Percentiles rank a stretch among this genome's conserved stretches.
These are phyloP conservation scores for Eudiplozoon nipponicum DNA, from an alignment of 2,888 invertebrate genomes.

Conservation along the genomic window DNA sequence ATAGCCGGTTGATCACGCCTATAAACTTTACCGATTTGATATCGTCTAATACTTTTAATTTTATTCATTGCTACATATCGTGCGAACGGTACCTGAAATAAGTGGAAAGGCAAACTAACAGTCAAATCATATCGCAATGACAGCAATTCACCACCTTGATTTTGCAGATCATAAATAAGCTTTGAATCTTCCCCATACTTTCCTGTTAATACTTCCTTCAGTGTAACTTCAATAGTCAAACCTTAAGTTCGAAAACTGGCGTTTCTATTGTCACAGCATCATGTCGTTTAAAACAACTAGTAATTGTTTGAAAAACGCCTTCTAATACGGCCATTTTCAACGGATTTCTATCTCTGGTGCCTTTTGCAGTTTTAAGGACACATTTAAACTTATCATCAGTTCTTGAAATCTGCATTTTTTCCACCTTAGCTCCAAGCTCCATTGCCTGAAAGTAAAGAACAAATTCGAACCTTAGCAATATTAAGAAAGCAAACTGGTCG, in stretches of 20 bases:
- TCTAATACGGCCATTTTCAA: slow-evolving; percentile 70
- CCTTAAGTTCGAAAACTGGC: slow-evolving; percentile 79
- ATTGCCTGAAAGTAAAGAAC: too few relatives aligned
- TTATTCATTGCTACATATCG: slow-evolving; percentile 89
- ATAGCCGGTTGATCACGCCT: slow-evolving; percentile 83
- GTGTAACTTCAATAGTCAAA: slow-evolving; percentile 23
- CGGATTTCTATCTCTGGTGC: slow-evolving; percentile 69
- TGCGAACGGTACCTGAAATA: slow-evolving; percentile 47
- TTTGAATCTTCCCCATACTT: slow-evolving; percentile 99
- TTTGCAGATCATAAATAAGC: slow-evolving; percentile 78
- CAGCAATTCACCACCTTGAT: slow-evolving; percentile 84
- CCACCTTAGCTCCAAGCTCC: too few relatives aligned
- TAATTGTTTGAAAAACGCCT: slow-evolving; percentile 45
- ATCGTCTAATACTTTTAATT: slow-evolving; percentile 60
- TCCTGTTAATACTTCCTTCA: slow-evolving; percentile 67
- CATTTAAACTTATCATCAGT: too few relatives aligned
- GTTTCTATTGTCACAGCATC: slow-evolving; percentile 93
- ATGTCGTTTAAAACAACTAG: slow-evolving; percentile 61
- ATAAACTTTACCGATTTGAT: slow-evolving; percentile 93
- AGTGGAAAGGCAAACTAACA: slow-evolving; percentile 28
- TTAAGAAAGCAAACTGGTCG: too few relatives aligned
- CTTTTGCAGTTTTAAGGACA: slow-evolving; percentile 54
- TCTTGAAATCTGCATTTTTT: too few relatives aligned
- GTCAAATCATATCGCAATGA: slow-evolving; percentile 83
- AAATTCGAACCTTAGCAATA: too few relatives aligned